Conservation (phyloP, 2,888 invertebrate genomes). For the Scaptomyza flava region DNA sequence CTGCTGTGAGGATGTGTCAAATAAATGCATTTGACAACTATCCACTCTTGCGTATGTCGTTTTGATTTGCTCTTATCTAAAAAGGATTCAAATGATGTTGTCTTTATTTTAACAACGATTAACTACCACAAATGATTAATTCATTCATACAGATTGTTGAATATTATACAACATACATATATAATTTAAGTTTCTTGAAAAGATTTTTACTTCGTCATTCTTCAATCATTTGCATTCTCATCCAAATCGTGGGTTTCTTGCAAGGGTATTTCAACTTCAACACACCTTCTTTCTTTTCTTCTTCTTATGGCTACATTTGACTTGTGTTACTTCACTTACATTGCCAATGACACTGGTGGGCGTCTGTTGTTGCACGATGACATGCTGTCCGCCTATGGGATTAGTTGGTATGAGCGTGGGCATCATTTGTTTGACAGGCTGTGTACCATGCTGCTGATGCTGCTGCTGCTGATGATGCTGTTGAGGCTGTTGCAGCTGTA, state of each 20-base stretch:
- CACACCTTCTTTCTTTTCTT: neutral
- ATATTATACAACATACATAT: neutral
- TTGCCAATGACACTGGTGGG: slow-evolving; percentile 81
- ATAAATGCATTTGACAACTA: neutral
- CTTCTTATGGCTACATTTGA: neutral
- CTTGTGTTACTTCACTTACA: slow-evolving; percentile 64
- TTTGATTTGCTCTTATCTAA: neutral
- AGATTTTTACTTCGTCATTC: no score
- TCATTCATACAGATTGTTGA: no score
- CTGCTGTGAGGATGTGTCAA: neutral
- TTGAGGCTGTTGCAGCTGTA: slow-evolving; percentile 73
- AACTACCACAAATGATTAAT: neutral
- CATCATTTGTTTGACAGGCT: slow-evolving; percentile 77
- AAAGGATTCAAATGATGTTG: neutral
- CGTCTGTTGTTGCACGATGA: slow-evolving; percentile 82
- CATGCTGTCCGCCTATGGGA: slow-evolving; percentile 79
- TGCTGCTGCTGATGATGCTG: slow-evolving; percentile 64
- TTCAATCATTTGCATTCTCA: neutral
- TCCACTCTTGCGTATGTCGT: neutral
- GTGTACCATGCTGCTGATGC: slow-evolving; percentile 62
- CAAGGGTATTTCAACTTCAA: neutral
- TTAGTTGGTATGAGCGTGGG: slow-evolving; percentile 84
- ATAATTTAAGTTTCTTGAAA: neutral
- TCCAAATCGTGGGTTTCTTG: neutral
- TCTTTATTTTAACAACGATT: neutral